Conservation (phyloP, 2,797 vertebrate genomes). For the Neosalanx taihuensis region DNA sequence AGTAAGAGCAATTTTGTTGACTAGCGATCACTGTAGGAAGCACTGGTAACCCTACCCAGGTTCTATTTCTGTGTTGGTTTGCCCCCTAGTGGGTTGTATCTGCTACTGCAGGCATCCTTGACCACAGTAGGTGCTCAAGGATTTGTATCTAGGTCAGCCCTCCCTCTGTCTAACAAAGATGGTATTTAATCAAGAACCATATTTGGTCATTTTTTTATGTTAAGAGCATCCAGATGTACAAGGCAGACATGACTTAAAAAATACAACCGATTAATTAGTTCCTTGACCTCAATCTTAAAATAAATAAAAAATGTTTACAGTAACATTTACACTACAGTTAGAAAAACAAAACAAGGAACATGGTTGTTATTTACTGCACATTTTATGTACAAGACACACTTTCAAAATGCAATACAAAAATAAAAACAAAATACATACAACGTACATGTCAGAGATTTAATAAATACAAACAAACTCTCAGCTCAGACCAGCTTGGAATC, state of each 20-base stretch:
- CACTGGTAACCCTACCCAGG: not conserved
- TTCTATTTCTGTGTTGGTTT: not conserved
- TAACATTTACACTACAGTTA: too few relatives aligned
- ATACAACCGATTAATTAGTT: not conserved
- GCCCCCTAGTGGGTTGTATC: not conserved
- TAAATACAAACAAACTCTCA: constrained; percentile 49
- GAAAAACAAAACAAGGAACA: constrained; percentile 12
- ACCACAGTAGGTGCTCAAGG: not conserved
- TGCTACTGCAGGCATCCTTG: not conserved
- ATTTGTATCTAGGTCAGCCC: not conserved
- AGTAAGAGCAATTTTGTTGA: not conserved
- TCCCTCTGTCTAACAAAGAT: not conserved
- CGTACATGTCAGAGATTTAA: constrained; percentile 47
- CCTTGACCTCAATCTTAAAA: not conserved
- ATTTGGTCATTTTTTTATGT: not conserved
- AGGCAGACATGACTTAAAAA: not conserved
- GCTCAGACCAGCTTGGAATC: not conserved
- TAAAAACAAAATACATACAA: constrained; percentile 61
- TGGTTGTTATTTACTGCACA: constrained; percentile 59
- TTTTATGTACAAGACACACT: constrained; percentile 70
- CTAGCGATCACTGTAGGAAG: not conserved
- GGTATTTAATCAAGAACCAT: not conserved
- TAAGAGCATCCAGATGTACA: not conserved
- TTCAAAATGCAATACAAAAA: constrained; percentile 65
- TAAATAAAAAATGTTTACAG: too few relatives aligned